A percentile compares a stretch with the other conserved stretches of the same genome.
Evolutionary conservation across 2,797 vertebrate genomes (phyloP).

Genomic region (Pipistrellus kuhlii): DNA sequence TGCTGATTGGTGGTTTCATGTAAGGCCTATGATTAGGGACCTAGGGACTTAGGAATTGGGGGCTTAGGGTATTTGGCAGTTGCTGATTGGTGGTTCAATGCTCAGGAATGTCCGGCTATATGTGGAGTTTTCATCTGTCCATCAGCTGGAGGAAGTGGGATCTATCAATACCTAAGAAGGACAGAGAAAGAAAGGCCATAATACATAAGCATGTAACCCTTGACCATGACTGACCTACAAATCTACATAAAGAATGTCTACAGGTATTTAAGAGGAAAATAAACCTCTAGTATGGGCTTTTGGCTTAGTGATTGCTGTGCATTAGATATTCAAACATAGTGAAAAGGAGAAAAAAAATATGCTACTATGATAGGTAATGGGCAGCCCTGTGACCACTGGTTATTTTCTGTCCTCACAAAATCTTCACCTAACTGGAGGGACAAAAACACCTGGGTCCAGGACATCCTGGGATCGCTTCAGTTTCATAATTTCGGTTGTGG

Average conservation of each 20-base stretch:
- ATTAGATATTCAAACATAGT: not conserved
- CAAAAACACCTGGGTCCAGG: not conserved
- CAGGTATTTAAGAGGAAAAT: not conserved
- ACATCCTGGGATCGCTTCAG: not conserved
- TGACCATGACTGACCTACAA: not conserved
- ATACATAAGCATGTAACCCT: not conserved
- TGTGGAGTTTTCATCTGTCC: no score
- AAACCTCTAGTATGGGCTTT: not conserved
- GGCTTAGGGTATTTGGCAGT: no score
- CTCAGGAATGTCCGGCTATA: no score
- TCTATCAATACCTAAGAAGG: not conserved
- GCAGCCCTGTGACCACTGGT: no score
- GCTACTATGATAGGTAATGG: not conserved
- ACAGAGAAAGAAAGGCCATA: not conserved
- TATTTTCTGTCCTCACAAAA: not conserved
- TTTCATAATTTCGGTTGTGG: not conserved
- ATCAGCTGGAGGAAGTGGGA: no score
- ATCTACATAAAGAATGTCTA: not conserved
- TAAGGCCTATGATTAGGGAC: no score
- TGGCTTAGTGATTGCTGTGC: not conserved
- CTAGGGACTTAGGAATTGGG: no score
- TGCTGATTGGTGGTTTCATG: no score
- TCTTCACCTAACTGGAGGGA: not conserved
- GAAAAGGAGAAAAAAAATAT: not conserved
- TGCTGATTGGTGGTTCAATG: no score